A percentile compares a stretch with the other conserved stretches of the same genome.
Evolutionary conservation across 1,140 invertebrate genomes (phyloP).

Genomic region (Heliconius eleuchia): DNA sequence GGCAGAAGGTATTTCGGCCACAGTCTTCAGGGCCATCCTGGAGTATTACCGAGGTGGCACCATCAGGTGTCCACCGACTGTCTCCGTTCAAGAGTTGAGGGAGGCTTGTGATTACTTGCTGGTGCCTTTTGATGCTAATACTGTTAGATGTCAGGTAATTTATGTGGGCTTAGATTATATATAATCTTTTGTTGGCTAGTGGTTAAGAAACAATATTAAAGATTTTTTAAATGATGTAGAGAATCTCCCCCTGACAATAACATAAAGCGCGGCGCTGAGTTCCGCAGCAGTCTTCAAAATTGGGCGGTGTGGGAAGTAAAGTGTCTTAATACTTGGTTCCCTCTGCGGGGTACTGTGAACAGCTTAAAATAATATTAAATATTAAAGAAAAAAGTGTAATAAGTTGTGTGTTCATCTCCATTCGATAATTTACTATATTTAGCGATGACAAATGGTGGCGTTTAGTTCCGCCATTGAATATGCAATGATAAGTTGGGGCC

Average conservation of each 20-base stretch:
- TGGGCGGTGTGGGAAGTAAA: too few species aligned
- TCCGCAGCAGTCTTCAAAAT: not conserved
- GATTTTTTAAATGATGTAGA: too few species aligned
- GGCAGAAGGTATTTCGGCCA: conserved; percentile 98
- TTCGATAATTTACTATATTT: too few species aligned
- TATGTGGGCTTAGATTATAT: not conserved
- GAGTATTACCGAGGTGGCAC: conserved; percentile 97
- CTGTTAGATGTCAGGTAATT: conserved; percentile 91
- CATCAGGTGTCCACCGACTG: conserved; percentile 91
- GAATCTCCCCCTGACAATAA: too few species aligned
- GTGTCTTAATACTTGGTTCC: too few species aligned
- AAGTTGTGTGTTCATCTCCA: too few species aligned
- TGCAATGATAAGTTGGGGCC: too few species aligned
- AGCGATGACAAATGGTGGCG: not conserved
- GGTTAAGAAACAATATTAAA: too few species aligned
- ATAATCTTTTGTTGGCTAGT: too few species aligned
- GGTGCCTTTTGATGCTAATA: conserved; percentile 98
- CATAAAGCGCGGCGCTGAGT: not conserved
- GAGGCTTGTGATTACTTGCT: conserved; percentile 99
- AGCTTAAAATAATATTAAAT: too few species aligned
- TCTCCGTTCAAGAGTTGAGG: conserved; percentile 90
- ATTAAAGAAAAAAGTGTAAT: too few species aligned
- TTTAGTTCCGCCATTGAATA: not conserved
- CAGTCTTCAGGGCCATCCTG: conserved; percentile 96
- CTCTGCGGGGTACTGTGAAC: too few species aligned